Percentiles rank a stretch among this genome's conserved stretches.
These are phyloP conservation scores for Gymnarchus niloticus DNA, from an alignment of 2,113 vertebrate species.

Conservation along the genomic window DNA sequence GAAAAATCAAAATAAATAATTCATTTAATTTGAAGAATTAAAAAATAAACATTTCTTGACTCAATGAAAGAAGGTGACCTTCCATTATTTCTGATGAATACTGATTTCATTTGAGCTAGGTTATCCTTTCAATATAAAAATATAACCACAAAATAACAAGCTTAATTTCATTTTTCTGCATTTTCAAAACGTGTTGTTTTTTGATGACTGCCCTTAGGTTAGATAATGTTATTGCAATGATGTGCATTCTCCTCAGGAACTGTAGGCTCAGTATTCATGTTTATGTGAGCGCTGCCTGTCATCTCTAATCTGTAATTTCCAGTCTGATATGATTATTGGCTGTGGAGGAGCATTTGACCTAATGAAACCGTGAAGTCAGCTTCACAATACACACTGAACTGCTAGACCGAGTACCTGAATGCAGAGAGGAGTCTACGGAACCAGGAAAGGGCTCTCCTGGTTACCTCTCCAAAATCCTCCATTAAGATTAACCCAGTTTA, in stretches of 20 bases:
- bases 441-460: too few relatives aligned
- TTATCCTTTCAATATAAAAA: not conserved
- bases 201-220: not conserved
- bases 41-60: not conserved
- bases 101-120: not conserved
- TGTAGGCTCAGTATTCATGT: not conserved
- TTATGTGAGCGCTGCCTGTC: not conserved
- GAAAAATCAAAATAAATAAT: not conserved
- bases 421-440: too few relatives aligned
- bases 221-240: not conserved
- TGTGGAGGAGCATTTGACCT: not conserved
- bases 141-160: not conserved
- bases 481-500: too few relatives aligned
- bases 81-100: not conserved
- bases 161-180: not conserved
- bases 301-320: not conserved
- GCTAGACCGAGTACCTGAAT: not conserved
- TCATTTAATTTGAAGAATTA: not conserved
- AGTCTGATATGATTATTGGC: not conserved
- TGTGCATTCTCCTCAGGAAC: not conserved
- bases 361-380: too few relatives aligned
- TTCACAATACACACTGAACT: not conserved
- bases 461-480: too few relatives aligned
- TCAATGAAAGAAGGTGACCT: not conserved
- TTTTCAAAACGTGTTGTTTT: not conserved